Conservation (phyloP, 2,888 invertebrate genomes). For the Sceliomorpha sp. region DNA sequence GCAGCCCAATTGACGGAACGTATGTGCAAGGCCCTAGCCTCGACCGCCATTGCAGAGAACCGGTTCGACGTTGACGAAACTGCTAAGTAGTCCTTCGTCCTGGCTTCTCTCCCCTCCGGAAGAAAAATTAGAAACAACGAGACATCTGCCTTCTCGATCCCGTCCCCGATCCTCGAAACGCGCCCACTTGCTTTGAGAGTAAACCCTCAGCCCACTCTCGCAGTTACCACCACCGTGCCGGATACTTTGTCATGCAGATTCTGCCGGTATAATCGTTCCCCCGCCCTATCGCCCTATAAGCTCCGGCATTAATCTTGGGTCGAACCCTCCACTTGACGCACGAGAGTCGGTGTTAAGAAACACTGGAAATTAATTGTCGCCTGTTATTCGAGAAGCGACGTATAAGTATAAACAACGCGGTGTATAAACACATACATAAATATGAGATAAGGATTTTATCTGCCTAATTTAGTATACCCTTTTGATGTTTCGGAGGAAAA, state of each 20-base stretch:
- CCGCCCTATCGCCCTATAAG: constrained; percentile 31
- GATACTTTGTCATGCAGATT: constrained; percentile 55
- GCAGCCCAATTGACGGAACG: constrained; percentile 16
- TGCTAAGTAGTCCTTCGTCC: constrained; percentile 34
- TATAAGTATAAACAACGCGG: too few species aligned
- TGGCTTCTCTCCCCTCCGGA: too few species aligned
- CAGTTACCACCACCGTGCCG: constrained; percentile 1
- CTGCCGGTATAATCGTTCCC: constrained; percentile 45
- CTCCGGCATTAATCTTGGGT: constrained; percentile 43
- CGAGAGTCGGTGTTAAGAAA: constrained; percentile 39
- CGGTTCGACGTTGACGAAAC: constrained; percentile 22
- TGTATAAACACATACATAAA: too few species aligned
- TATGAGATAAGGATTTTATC: too few species aligned
- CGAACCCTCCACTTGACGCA: constrained; percentile 46
- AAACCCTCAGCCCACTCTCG: constrained; percentile 24
- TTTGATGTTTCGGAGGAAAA: too few species aligned
- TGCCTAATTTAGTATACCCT: too few species aligned
- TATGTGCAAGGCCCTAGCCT: too few species aligned
- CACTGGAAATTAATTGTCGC: constrained; percentile 48
- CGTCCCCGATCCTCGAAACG: constrained; percentile 17
- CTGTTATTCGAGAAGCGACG: constrained; percentile 35
- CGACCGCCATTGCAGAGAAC: constrained; percentile 26
- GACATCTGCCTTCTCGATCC: constrained; percentile 41
- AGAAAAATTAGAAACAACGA: too few species aligned
- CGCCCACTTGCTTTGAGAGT: constrained; percentile 44